Base-by-base conservation (phyloP, 2,113 vertebrate genomes). In the Vicugna pacos region DNA sequence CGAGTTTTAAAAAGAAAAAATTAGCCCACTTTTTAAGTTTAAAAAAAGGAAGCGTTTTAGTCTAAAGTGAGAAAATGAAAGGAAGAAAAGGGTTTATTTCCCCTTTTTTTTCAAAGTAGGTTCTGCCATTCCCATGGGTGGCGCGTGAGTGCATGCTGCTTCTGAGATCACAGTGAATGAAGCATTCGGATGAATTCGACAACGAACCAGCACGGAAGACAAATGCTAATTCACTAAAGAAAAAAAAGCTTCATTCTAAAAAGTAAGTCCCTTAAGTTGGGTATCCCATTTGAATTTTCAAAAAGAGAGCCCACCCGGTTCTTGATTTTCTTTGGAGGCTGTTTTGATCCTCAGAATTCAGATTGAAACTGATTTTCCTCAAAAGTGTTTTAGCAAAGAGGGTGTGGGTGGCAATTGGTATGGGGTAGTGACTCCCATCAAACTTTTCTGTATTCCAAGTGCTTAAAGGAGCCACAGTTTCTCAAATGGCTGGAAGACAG, bases 261-360 rank as follows among this genome's bases (percentile, higher is more conserved):
- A 69, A 54, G 56, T 38, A 75, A 14, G 38, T 38, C 42, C 60
- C 56, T 38, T n/a, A 65, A 60, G 82, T 73, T 91, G 82, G 65
- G 69, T 19, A 77, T 52, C 0, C 7, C 90, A 48, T 76, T 54
- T 87, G 67, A 67, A 90, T 92, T 64, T 94, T 64, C 52, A 58
- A 67, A 72, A 69, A 75, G 75, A 94, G 32, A 96, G 76, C 22
- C 70, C 70, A 91, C 65, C 58, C 76, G 38, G 20, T 67, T 83
- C 79, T 87, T 83, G 30, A 81, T 95, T 89, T 85, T 79, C 76
- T 91, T 93, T 82, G 75, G 62, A 82, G 35, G 62, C n/a, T 87
- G 73, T 81, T 97, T 65, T 42, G 65, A 93, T 77, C 67, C 77
- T 93, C 79, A 82, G 76, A 83, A 94, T 89, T 95, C 75, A 92